Evolutionary conservation across 2,113 vertebrate species (phyloP).

Genomic region (Fukomys damarensis): DNA sequence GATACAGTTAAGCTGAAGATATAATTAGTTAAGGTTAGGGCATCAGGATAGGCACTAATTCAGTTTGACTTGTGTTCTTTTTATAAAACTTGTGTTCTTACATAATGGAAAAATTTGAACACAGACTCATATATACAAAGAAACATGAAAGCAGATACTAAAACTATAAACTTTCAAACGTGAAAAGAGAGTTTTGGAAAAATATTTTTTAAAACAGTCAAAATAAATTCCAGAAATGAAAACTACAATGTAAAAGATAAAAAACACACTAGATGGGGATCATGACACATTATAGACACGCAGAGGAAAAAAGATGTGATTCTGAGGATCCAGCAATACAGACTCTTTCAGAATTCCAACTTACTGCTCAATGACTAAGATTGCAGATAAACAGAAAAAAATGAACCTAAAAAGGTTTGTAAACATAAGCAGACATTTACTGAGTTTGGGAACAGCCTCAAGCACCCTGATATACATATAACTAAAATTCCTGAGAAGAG

Average conservation of each 20-base stretch:
- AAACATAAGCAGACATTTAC: not conserved
- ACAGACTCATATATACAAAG: not conserved
- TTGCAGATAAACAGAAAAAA: not conserved
- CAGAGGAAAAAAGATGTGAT: not conserved
- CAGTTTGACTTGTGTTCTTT: not conserved
- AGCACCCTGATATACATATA: not conserved
- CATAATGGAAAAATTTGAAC: not conserved
- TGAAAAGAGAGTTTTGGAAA: not conserved
- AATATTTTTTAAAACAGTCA: not conserved
- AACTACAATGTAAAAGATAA: not conserved
- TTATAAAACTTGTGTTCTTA: not conserved
- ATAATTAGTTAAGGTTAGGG: not conserved
- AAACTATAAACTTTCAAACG: not conserved
- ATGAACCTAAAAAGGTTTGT: not conserved
- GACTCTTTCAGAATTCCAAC: not conserved
- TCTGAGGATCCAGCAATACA: not conserved
- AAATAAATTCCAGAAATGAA: constrained; percentile 21
- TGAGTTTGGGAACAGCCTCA: not conserved
- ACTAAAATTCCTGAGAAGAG: not conserved
- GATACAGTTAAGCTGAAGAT: not conserved
- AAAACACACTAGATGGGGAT: not conserved
- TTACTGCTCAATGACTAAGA: not conserved
- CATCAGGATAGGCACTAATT: not conserved
- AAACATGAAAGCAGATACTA: not conserved
- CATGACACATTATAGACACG: not conserved